phyloP scores from a whole-genome alignment of 2,888 invertebrate species.

The Zaprionus bogoriensis region DNA sequence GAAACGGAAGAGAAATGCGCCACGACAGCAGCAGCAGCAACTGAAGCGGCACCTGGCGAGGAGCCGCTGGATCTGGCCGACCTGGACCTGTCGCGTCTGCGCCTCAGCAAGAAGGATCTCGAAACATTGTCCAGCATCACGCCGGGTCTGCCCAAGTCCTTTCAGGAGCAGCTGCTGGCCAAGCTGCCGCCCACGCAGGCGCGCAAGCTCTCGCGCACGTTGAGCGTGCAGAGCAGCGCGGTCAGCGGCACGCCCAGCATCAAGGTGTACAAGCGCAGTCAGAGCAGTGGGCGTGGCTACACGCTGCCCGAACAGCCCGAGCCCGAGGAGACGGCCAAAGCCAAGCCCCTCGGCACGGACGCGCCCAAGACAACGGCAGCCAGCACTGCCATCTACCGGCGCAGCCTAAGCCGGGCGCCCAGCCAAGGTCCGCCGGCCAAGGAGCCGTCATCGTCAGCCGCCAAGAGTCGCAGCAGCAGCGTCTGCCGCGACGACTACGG shows the following conservation, averaged over 20 bases:
- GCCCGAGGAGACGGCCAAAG: constrained; percentile 15
- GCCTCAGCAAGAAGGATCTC: constrained; percentile 88
- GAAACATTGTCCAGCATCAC: constrained; percentile 88
- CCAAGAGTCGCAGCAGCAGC: constrained; percentile 73
- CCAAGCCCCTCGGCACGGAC: constrained; percentile 36
- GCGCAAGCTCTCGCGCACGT: constrained; percentile 86
- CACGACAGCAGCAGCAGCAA: too few species aligned
- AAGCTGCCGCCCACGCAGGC: constrained; percentile 88
- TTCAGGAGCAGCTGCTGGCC: constrained; percentile 88
- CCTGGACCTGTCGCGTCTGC: constrained; percentile 87
- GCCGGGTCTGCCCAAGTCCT: constrained; percentile 88
- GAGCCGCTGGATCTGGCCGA: constrained; percentile 85
- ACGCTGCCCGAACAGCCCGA: constrained; percentile 41
- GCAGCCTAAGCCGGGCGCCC: constrained; percentile 65
- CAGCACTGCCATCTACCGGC: constrained; percentile 55
- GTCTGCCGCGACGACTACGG: constrained; percentile 76
- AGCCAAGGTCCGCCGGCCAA: constrained; percentile 38
- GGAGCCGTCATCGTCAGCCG: neutral
- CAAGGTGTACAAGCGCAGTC: constrained; percentile 81
- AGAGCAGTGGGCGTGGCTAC: constrained; percentile 83
- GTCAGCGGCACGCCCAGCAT: constrained; percentile 38
- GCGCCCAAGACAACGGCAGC: constrained; percentile 61
- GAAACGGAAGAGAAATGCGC: constrained; percentile 15
- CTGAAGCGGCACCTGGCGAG: too few species aligned
- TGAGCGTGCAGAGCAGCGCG: constrained; percentile 82